Conservation (phyloP, 2,113 vertebrate genomes). For the Mixornis gularis region DNA sequence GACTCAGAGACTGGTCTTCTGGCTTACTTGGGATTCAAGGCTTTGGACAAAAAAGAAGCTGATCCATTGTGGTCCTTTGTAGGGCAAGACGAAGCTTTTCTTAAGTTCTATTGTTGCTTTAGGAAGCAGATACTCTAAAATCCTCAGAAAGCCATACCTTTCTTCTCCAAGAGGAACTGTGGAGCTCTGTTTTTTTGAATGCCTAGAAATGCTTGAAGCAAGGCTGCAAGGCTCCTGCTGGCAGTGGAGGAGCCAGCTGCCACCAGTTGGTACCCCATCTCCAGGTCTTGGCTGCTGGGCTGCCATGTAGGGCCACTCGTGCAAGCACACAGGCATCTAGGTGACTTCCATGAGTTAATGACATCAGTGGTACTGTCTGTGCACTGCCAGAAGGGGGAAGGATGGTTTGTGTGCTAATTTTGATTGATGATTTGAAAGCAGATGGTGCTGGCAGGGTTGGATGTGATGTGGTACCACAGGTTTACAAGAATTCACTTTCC, state of each 20-base stretch:
- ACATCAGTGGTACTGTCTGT: not conserved
- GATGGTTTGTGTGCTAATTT: not conserved
- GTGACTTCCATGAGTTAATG: not conserved
- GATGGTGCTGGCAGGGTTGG: not conserved
- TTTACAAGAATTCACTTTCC: not conserved
- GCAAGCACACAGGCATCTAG: not conserved
- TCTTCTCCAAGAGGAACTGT: accelerated
- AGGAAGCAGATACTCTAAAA: not conserved
- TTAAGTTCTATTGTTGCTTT: not conserved
- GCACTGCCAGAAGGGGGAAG: not conserved
- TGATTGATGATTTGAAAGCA: not conserved
- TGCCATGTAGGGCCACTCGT: accelerated
- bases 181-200: not conserved
- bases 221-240: not conserved
- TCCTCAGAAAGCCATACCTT: not conserved
- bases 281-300: not conserved
- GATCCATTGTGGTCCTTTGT: not conserved
- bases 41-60: not conserved
- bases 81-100: not conserved
- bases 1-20: not conserved
- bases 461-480: not conserved
- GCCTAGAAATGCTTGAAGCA: not conserved
- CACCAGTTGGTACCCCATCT: not conserved
- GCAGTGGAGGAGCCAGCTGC: not conserved
- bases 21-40: not conserved